Conservation (phyloP, 2,888 invertebrate genomes). For the Diadromus collaris region DNA sequence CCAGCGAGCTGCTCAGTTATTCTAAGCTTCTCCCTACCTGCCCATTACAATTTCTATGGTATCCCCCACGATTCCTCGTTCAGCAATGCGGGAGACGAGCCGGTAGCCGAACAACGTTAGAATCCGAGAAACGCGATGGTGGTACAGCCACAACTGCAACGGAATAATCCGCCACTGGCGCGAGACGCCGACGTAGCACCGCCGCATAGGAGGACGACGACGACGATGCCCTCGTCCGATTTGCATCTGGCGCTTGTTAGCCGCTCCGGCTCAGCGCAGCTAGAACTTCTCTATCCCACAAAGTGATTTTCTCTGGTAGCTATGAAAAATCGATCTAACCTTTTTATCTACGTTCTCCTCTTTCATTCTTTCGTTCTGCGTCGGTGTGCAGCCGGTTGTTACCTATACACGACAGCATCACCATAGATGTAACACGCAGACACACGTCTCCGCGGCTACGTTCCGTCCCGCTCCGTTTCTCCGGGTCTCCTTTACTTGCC, state of each 20-base stretch:
- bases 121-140: slow-evolving; percentile 28
- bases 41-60: slow-evolving; percentile 4
- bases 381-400: slow-evolving; percentile 15
- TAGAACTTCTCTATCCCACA: slow-evolving; percentile 54
- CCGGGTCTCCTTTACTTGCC: slow-evolving; percentile 56
- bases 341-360: slow-evolving; percentile 59
- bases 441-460: slow-evolving; percentile 58
- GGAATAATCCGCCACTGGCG: slow-evolving; percentile 23
- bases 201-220: slow-evolving; percentile 44
- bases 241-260: slow-evolving; percentile 78
- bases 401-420: slow-evolving; percentile 14
- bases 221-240: slow-evolving; percentile 68
- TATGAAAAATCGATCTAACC: slow-evolving; percentile 77
- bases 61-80: neutral
- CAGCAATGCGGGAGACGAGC: slow-evolving; percentile 1
- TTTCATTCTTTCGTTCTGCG: slow-evolving; percentile 21
- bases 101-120: slow-evolving; percentile 1
- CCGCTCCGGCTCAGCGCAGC: slow-evolving; percentile 54
- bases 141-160: slow-evolving; percentile 16
- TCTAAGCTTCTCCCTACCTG: slow-evolving; percentile 2
- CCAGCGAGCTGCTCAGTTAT: neutral
- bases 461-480: slow-evolving; percentile 52
- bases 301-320: slow-evolving; percentile 71
- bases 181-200: slow-evolving; percentile 28
- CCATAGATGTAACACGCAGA: slow-evolving; percentile 12